Conservation (phyloP, 2,888 invertebrate species). For the Laspeyria flexula region DNA sequence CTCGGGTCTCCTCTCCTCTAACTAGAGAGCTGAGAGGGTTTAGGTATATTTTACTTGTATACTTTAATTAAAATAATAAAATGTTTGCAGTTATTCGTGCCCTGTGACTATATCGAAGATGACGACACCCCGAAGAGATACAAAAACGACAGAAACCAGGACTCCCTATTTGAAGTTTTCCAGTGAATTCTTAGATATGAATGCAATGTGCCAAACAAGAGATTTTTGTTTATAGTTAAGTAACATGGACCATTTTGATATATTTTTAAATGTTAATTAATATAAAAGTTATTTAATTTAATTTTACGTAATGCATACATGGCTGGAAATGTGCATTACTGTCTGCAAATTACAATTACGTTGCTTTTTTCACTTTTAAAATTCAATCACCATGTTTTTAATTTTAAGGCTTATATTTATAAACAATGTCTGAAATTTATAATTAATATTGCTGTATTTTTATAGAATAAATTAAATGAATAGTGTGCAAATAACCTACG, state of each 20-base stretch:
- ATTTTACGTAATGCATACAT: slow-evolving; percentile 53
- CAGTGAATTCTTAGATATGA: slow-evolving; percentile 52
- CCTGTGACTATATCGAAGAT: slow-evolving; percentile 71
- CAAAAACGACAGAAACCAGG: slow-evolving; percentile 65
- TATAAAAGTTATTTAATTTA: slow-evolving; percentile 3
- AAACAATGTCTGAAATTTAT: too few relatives aligned
- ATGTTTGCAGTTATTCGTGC: slow-evolving; percentile 63
- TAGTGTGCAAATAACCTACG: background rate
- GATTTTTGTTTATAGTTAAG: slow-evolving; percentile 33
- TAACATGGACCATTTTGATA: slow-evolving; percentile 47
- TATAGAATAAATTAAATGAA: background rate
- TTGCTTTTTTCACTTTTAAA: too few relatives aligned
- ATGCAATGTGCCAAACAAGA: slow-evolving; percentile 44
- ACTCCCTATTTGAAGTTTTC: slow-evolving; percentile 66
- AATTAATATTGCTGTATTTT: background rate
- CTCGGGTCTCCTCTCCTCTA: too few relatives aligned
- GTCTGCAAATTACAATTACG: too few relatives aligned
- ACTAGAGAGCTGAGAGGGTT: too few relatives aligned
- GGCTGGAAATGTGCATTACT: slow-evolving; percentile 65
- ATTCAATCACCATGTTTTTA: too few relatives aligned
- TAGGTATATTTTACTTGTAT: too few relatives aligned
- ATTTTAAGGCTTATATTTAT: too few relatives aligned
- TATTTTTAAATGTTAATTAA: slow-evolving; percentile 30
- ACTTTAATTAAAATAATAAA: too few relatives aligned
- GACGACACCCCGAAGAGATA: slow-evolving; percentile 62